These are phyloP conservation scores for Torymus aiolomorphi DNA, from an alignment of 2,888 invertebrate species.

Conservation along the genomic window DNA sequence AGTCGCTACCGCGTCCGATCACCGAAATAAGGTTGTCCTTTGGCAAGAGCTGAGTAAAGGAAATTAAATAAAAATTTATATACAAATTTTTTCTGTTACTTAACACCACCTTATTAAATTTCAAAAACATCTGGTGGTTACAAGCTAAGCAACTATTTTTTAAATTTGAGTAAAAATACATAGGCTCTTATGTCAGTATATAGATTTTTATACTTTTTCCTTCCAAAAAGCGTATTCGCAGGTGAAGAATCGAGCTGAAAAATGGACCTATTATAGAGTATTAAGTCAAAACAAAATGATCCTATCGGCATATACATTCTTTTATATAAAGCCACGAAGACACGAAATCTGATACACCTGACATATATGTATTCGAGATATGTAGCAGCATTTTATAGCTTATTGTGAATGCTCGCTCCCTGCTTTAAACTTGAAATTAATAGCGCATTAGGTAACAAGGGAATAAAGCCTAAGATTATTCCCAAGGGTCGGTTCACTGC, in stretches of 20 bases:
- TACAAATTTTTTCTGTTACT: background rate
- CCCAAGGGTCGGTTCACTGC: no score
- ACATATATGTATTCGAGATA: background rate
- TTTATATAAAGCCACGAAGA: background rate
- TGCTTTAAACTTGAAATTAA: no score
- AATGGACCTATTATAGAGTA: no score
- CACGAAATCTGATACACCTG: background rate
- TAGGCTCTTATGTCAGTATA: background rate
- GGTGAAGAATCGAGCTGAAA: background rate
- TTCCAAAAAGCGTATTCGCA: background rate
- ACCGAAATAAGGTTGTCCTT: no score
- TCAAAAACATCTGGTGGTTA: background rate
- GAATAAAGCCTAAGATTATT: no score
- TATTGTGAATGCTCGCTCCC: no score
- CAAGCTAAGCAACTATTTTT: background rate
- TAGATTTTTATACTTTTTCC: background rate
- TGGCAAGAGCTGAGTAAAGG: background rate
- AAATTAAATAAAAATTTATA: background rate
- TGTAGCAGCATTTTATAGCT: no score
- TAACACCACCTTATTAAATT: background rate
- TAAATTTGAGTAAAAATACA: background rate
- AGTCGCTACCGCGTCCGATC: no score
- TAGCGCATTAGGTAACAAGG: no score
- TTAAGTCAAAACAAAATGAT: background rate
- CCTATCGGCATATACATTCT: background rate